Base-by-base conservation (phyloP, 1,140 invertebrate genomes). In the Danaus melanippus region DNA sequence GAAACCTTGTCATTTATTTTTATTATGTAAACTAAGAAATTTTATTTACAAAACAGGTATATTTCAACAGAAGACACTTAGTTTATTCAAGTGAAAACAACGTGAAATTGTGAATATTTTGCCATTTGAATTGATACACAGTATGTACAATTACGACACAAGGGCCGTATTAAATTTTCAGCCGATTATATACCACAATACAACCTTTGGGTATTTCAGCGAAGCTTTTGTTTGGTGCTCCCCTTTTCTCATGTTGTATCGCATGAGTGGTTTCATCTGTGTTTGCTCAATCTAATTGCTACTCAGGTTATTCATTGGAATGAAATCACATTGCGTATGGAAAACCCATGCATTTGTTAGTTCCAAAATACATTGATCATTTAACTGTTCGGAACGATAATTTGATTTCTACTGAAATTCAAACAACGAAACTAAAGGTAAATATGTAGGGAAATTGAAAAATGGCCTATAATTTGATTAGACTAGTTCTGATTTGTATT, bases 241-340 rank as follows among this genome's bases (percentile, higher is more conserved):
- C 58, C 54, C 54, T 55, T 56, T 60, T 69, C 72, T 77, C 76
- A 77, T 77, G 79, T 83, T 83, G 77, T 83, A 74, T 70, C 74
- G 64, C 56, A 59, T 67, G 76, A 77, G 72, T 71, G 77, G 72
- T 67, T 71, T 67, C 67, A 66, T 79, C 15, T 56, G 45, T 64
- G 77, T 83, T 80, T 80, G 77, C 72, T 69, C 72, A 76, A 83
- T 83, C 74, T 83, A 80, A 83, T 83, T 83, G 79, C 76, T 80
- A 79, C 71, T 79, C 79, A 80, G 76, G 69, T 69, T 67, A 78
- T 79, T 78, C 79, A 76, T 71, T 68, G 69, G 74, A 65, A 71
- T 53, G 70, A 66, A 76, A 78, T 76, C 67, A 74, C 72, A 74
- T 67, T 70, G 68, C 47, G 46, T 53, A 60, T 49, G 21, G 10